These are phyloP conservation scores for Drosophila quasianomalipes DNA, from an alignment of 2,888 invertebrate genomes.

Conservation along the genomic window DNA sequence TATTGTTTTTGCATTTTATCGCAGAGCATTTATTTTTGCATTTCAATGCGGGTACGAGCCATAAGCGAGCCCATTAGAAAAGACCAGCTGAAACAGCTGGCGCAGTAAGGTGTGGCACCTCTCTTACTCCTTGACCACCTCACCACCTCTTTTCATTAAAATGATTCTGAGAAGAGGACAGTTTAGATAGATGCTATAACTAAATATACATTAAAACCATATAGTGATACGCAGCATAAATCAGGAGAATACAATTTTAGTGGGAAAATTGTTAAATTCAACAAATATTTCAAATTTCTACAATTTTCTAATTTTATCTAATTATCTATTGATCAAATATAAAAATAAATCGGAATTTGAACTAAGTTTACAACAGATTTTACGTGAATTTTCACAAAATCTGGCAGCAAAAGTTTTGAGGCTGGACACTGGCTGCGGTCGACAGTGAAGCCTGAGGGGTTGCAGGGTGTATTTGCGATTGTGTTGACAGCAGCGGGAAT, in stretches of 20 bases:
- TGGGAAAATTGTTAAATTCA: not conserved
- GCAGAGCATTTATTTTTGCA: constrained; percentile 81
- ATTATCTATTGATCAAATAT: constrained; percentile 16
- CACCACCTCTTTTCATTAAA: no score
- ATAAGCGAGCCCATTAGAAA: constrained; percentile 53
- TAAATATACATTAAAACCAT: not conserved
- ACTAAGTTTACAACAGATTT: constrained; percentile 66
- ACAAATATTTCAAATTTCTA: not conserved
- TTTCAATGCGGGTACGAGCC: constrained; percentile 66
- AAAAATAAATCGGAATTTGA: constrained; percentile 54
- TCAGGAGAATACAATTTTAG: not conserved
- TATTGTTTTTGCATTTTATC: constrained; percentile 82
- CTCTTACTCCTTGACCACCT: not conserved
- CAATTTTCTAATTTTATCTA: constrained; percentile 1
- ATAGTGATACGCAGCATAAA: not conserved
- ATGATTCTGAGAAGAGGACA: not conserved
- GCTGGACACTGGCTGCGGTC: constrained; percentile 38
- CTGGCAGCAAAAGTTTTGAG: constrained; percentile 51
- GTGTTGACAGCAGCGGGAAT: constrained; percentile 77
- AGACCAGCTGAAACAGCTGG: not conserved
- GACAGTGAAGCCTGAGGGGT: constrained; percentile 1
- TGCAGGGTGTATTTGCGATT: constrained; percentile 41
- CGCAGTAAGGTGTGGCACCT: not conserved
- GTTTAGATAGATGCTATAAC: not conserved
- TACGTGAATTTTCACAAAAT: constrained; percentile 67